Evolutionary conservation across 2,797 vertebrate species (phyloP).

Genomic region (Aldrovandia affinis): DNA sequence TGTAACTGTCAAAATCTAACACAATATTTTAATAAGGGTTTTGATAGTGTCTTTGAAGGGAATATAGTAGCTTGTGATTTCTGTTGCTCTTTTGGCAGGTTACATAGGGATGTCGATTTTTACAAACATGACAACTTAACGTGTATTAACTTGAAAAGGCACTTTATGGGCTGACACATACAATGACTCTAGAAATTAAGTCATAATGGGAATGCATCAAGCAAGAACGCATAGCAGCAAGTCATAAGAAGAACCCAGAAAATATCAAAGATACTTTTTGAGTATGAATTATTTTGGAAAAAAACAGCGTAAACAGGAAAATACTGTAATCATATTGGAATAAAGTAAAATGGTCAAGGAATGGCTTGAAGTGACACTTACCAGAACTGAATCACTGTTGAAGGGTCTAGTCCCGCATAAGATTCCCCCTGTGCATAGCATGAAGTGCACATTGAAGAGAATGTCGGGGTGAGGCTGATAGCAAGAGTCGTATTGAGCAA

Average conservation of each 20-base stretch:
- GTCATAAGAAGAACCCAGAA: not conserved
- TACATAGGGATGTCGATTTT: not conserved
- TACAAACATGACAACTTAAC: not conserved
- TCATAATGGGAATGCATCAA: not conserved
- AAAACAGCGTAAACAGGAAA: not conserved
- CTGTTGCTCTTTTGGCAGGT: not conserved
- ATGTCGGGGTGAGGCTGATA: conserved; percentile 42
- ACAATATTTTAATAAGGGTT: not conserved
- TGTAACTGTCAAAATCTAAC: not conserved
- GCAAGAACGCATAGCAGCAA: not conserved
- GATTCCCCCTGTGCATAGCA: conserved; percentile 25
- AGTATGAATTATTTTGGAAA: not conserved
- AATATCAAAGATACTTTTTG: not conserved
- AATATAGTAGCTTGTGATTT: not conserved
- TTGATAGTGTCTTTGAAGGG: not conserved
- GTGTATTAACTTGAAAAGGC: not conserved
- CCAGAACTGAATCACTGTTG: conserved; percentile 16
- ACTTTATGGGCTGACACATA: not conserved
- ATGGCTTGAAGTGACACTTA: conserved; percentile 16
- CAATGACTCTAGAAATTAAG: not conserved
- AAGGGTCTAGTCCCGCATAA: conserved; percentile 23
- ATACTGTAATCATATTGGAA: not conserved
- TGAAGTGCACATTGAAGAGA: conserved; percentile 43
- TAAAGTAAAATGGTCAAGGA: not conserved
- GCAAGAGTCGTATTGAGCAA: conserved; percentile 35